Conservation (phyloP, 2,797 vertebrate species). For the Sphenopsis melanotis region DNA sequence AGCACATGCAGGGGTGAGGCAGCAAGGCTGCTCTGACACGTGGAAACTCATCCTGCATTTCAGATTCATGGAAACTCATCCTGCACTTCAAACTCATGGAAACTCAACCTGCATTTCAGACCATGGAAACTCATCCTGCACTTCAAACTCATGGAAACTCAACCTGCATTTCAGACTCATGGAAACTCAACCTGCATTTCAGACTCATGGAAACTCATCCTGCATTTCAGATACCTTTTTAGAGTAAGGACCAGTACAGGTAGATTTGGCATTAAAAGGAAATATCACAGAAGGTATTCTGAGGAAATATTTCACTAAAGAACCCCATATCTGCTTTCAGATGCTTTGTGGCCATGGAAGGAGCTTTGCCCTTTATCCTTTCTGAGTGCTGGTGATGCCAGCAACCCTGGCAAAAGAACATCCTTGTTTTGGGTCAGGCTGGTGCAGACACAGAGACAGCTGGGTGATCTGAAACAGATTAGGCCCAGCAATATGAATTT, state of each 20-base stretch:
- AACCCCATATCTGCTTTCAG: background rate
- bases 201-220: too few species aligned
- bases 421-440: background rate
- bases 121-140: too few species aligned
- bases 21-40: background rate
- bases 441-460: background rate
- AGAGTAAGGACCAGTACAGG: background rate
- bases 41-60: too few species aligned
- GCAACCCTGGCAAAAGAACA: background rate
- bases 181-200: too few species aligned
- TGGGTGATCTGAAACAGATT: background rate
- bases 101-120: too few species aligned
- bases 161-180: background rate
- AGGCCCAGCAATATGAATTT: background rate
- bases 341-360: background rate
- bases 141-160: background rate
- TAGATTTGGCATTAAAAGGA: background rate
- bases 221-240: background rate
- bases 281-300: background rate
- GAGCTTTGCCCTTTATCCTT: background rate
- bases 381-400: background rate
- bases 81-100: background rate
- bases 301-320: background rate
- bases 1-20: accelerated
- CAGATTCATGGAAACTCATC: background rate